Percentiles rank a stretch among this genome's conserved stretches.
phyloP scores from a whole-genome alignment of 2,797 vertebrate species.

The Channallabes apus region DNA sequence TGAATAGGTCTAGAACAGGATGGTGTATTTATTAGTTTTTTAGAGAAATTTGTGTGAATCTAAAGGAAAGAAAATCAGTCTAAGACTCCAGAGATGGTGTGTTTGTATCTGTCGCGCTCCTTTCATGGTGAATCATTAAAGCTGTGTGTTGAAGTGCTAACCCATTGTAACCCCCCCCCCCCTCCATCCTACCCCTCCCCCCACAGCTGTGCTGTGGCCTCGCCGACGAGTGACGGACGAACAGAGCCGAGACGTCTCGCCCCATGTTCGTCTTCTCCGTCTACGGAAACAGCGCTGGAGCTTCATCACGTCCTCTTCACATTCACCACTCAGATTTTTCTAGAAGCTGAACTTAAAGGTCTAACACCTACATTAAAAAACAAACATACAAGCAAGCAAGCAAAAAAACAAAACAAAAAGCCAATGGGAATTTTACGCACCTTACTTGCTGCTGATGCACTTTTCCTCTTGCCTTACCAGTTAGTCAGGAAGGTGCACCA shows the following conservation, averaged over 20 bases:
- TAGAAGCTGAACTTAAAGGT: background rate
- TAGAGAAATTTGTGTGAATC: background rate
- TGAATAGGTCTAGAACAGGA: no score
- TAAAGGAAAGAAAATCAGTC: background rate
- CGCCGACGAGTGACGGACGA: background rate
- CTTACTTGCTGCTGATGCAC: slow-evolving; percentile 3
- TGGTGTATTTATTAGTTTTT: background rate
- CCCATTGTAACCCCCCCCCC: background rate
- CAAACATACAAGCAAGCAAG: background rate
- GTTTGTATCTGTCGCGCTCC: no score
- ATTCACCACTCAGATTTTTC: background rate
- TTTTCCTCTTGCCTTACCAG: background rate
- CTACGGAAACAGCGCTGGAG: background rate
- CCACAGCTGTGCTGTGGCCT: slow-evolving; percentile 22
- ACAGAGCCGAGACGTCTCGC: no score
- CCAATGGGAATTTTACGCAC: background rate
- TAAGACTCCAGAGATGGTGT: no score
- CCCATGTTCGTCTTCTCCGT: no score
- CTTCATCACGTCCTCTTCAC: background rate
- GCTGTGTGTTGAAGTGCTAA: no score
- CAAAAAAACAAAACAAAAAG: background rate
- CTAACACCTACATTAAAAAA: background rate
- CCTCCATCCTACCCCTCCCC: background rate
- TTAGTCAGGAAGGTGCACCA: background rate
- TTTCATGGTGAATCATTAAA: no score